These are phyloP conservation scores for Sinotaia quadrata DNA, from an alignment of 2,888 invertebrate genomes.

Conservation along the genomic window DNA sequence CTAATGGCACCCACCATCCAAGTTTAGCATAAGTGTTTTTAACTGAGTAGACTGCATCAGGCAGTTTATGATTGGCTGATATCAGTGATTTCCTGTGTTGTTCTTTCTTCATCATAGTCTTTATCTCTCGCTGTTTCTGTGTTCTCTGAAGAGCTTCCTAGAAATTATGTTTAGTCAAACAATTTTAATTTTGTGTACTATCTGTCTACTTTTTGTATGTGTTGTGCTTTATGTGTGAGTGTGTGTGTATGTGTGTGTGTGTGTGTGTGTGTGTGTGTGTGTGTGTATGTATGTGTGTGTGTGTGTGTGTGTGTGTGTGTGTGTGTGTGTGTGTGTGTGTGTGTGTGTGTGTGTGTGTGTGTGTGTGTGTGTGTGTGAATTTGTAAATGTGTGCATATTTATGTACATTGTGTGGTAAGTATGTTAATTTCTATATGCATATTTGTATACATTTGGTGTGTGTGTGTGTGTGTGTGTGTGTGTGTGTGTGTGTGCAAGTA, in stretches of 20 bases:
- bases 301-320: constrained; percentile 2
- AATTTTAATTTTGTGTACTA: not conserved
- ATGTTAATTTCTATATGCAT: no score
- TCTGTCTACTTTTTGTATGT: not conserved
- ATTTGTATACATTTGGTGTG: not conserved
- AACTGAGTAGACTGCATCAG: constrained; percentile 41
- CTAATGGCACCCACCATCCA: constrained; percentile 55
- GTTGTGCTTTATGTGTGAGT: not conserved
- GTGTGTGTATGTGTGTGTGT: constrained; percentile 10
- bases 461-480: not conserved
- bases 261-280: constrained; percentile 10
- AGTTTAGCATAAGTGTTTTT: constrained; percentile 51
- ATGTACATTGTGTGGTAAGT: not conserved
- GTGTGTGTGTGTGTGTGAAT: constrained; percentile 9
- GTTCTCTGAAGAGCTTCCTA: constrained; percentile 32
- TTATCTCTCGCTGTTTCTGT: constrained; percentile 13
- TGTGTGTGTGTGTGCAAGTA: not conserved
- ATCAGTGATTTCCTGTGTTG: constrained; percentile 8
- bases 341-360: constrained; percentile 9
- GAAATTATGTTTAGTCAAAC: no score
- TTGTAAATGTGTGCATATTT: not conserved
- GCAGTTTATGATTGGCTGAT: constrained; percentile 21
- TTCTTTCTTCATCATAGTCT: constrained; percentile 1
- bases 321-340: not conserved
- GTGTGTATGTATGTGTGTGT: constrained; percentile 1